phyloP scores from a whole-genome alignment of 2,888 invertebrate genomes.

The Cosmorhoe ocellata region DNA sequence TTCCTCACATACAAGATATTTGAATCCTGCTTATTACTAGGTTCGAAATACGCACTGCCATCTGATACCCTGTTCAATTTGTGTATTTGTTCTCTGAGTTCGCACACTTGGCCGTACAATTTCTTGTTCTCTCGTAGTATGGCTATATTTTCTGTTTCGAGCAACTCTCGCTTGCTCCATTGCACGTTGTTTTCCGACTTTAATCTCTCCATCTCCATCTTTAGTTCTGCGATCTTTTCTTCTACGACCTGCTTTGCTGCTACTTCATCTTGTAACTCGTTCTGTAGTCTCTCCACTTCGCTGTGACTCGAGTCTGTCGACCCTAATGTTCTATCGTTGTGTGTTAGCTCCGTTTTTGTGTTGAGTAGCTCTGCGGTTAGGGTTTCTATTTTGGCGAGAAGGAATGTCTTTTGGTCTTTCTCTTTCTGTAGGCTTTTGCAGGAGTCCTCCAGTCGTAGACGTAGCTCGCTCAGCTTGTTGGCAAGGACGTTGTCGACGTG shows the following conservation, averaged over 20 bases:
- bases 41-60: constrained; percentile 59
- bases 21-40: constrained; percentile 57
- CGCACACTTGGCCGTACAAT: constrained; percentile 79
- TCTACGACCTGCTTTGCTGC: constrained; percentile 75
- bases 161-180: constrained; percentile 94
- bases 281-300: constrained; percentile 71
- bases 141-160: constrained; percentile 94
- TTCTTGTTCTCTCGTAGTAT: constrained; percentile 95
- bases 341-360: constrained; percentile 64
- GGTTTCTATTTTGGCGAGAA: constrained; percentile 65
- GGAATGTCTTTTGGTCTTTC: constrained; percentile 70
- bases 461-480: constrained; percentile 67
- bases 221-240: constrained; percentile 68
- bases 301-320: constrained; percentile 77
- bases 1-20: constrained; percentile 70
- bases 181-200: constrained; percentile 97
- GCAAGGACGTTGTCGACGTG: constrained; percentile 71
- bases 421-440: constrained; percentile 67
- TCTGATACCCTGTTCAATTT: constrained; percentile 75
- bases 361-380: constrained; percentile 68
- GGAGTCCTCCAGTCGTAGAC: constrained; percentile 66
- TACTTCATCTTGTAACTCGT: constrained; percentile 73
- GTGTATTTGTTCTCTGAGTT: constrained; percentile 73
- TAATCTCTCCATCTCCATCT: constrained; percentile 88
- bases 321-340: constrained; percentile 68